Percentiles rank a stretch among this genome's conserved stretches.
Evolutionary conservation across 2,888 invertebrate genomes (phyloP).

Genomic region (Herminia tarsipennalis): DNA sequence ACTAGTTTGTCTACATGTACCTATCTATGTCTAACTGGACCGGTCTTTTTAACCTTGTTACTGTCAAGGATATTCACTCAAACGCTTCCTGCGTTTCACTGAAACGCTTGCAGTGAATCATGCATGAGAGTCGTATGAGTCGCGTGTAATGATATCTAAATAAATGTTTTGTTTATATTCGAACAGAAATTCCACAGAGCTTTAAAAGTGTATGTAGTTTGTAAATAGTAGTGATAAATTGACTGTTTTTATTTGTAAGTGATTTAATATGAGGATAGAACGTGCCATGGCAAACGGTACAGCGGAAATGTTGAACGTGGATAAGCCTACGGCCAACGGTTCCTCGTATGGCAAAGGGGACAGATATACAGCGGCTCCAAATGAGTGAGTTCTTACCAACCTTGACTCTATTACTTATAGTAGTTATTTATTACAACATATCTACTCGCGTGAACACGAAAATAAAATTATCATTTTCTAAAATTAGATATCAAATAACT

Average conservation of each 20-base stretch:
- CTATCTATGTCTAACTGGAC: constrained; percentile 28
- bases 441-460: not conserved
- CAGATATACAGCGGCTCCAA: constrained; percentile 78
- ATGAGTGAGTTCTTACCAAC: constrained; percentile 66
- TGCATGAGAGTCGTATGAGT: constrained; percentile 28
- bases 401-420: not conserved
- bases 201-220: not conserved
- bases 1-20: constrained; percentile 12
- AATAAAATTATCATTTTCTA: not conserved
- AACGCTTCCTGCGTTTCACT: constrained; percentile 66
- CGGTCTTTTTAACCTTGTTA: constrained; percentile 70
- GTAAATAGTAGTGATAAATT: not conserved
- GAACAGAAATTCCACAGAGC: constrained; percentile 1
- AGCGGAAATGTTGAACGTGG: constrained; percentile 38
- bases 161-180: constrained; percentile 19
- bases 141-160: constrained; percentile 12
- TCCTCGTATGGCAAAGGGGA: constrained; percentile 79
- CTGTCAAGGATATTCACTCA: constrained; percentile 76
- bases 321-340: constrained; percentile 54
- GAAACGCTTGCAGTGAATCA: constrained; percentile 40
- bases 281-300: constrained; percentile 64
- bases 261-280: constrained; percentile 64
- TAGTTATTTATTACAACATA: not conserved
- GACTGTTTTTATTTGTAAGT: constrained; percentile 32
- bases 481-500: too few species aligned